Evolutionary conservation across 2,888 invertebrate species (phyloP).

Genomic region (Thysanoteuthis rhombus): DNA sequence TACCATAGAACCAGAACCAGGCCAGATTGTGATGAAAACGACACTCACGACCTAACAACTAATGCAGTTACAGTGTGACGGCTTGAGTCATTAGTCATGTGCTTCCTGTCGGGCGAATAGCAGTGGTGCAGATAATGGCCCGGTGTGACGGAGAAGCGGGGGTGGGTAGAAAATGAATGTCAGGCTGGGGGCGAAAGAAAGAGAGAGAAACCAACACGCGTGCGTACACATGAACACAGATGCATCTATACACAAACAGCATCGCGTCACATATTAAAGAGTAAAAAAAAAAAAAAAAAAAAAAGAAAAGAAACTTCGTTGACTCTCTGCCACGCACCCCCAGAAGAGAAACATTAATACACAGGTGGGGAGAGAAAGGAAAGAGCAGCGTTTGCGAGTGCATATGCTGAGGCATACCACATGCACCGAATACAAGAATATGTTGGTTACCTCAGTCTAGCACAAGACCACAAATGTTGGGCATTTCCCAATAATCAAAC

Average conservation of each 20-base stretch:
- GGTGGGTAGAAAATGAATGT: neutral
- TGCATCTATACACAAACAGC: neutral
- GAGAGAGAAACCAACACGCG: neutral
- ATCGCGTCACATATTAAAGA: neutral
- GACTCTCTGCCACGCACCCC: neutral
- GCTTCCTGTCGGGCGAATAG: neutral
- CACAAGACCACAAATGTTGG: too few relatives aligned
- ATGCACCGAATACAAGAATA: too few relatives aligned
- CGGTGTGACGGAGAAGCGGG: neutral
- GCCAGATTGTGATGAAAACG: neutral
- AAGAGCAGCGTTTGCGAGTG: neutral
- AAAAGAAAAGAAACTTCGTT: neutral
- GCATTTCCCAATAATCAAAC: too few relatives aligned
- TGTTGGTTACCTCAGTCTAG: too few relatives aligned
- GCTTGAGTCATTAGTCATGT: neutral
- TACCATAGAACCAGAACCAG: too few relatives aligned
- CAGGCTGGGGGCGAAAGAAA: neutral
- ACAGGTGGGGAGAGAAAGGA: neutral
- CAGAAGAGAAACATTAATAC: neutral
- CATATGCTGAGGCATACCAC: neutral
- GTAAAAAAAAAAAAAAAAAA: neutral
- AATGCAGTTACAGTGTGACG: neutral
- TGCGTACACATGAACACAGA: neutral
- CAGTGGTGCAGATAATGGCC: neutral
- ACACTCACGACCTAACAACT: neutral